These are phyloP conservation scores for Drosophila hawaiiensis DNA, from an alignment of 2,888 invertebrate genomes.

Conservation along the genomic window DNA sequence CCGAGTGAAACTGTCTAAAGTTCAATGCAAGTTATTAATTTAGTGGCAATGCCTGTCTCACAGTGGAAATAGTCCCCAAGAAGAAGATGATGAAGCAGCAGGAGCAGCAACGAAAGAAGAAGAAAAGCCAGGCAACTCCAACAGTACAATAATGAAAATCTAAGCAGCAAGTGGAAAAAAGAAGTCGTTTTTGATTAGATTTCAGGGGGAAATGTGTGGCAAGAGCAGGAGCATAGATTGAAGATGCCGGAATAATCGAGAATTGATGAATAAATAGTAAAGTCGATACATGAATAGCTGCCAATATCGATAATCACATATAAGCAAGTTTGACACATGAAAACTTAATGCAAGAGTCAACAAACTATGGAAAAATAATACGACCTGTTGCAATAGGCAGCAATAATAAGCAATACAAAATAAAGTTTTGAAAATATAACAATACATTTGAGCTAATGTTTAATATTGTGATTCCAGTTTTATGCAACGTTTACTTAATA, in stretches of 20 bases:
- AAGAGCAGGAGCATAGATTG: background rate
- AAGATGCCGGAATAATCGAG: background rate
- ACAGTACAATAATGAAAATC: conserved; percentile 2
- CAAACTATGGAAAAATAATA: background rate
- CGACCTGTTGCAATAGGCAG: background rate
- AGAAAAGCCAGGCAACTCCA: background rate
- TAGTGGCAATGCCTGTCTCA: conserved; percentile 16
- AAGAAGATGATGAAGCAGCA: background rate
- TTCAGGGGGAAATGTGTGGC: background rate
- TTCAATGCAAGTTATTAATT: conserved; percentile 45
- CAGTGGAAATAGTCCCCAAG: too few relatives aligned
- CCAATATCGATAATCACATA: background rate
- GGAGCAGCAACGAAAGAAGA: background rate
- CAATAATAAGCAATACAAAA: too few relatives aligned
- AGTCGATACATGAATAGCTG: background rate
- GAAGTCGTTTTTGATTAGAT: background rate
- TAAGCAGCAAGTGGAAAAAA: background rate
- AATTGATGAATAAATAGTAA: background rate
- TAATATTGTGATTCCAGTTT: background rate
- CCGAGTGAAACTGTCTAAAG: conserved; percentile 19
- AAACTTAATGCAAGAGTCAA: background rate
- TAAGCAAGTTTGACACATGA: background rate
- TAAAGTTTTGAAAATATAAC: too few relatives aligned
- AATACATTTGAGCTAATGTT: background rate
- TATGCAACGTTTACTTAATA: background rate